Conservation (phyloP, 2,797 vertebrate genomes). For the Sebastiscus tertius region DNA sequence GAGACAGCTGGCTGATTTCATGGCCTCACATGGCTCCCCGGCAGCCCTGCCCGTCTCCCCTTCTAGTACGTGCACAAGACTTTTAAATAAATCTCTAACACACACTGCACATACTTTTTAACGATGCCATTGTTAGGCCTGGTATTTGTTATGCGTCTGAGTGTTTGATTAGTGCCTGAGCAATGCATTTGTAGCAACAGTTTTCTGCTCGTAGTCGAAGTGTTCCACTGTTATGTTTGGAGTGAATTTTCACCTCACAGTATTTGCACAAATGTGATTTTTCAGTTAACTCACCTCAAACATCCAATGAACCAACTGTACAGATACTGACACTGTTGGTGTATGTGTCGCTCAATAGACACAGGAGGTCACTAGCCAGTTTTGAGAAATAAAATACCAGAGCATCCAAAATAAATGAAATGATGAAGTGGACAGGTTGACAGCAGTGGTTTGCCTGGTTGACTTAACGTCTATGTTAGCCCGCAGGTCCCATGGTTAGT, state of each 20-base stretch:
- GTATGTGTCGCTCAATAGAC: too few relatives aligned
- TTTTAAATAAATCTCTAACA: not conserved
- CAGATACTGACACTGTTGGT: too few relatives aligned
- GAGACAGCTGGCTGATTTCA: slow-evolving; percentile 95
- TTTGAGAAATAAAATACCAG: too few relatives aligned
- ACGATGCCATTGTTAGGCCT: not conserved
- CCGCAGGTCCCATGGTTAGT: too few relatives aligned
- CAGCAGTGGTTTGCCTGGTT: too few relatives aligned
- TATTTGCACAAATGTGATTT: not conserved
- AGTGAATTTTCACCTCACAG: not conserved
- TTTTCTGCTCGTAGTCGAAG: too few relatives aligned
- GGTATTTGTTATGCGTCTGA: not conserved
- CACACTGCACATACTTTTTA: not conserved
- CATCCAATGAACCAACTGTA: not conserved
- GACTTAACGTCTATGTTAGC: too few relatives aligned
- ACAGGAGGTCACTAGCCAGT: too few relatives aligned
- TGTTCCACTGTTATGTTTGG: not conserved
- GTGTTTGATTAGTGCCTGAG: not conserved
- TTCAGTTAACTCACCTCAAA: not conserved
- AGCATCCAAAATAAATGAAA: too few relatives aligned
- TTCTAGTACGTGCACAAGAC: slow-evolving; percentile 82
- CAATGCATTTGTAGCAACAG: too few relatives aligned
- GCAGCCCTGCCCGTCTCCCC: slow-evolving; percentile 89
- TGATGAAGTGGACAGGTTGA: too few relatives aligned
- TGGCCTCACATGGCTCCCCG: slow-evolving; percentile 91